Conservation (phyloP, 2,113 vertebrate genomes). For the Symphodus melops region DNA sequence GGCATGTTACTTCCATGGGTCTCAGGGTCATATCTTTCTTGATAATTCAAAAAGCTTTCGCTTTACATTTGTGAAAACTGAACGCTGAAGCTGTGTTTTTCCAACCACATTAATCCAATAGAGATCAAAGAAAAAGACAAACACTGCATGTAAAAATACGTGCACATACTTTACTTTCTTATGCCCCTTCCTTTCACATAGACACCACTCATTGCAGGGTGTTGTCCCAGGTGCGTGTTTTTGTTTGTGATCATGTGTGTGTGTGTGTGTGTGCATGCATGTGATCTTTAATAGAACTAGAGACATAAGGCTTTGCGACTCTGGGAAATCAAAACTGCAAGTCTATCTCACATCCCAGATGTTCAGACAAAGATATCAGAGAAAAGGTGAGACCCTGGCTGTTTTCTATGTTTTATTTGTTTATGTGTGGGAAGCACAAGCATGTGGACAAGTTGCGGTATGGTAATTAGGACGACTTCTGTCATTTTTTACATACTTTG, state of each 20-base stretch:
- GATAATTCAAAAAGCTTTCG: conserved; percentile 28
- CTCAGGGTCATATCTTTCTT: conserved; percentile 11
- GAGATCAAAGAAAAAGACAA: conserved; percentile 7
- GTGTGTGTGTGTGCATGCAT: background rate
- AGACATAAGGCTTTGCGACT: conserved; percentile 2
- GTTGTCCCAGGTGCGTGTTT: background rate
- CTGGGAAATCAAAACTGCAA: background rate
- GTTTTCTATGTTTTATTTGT: background rate
- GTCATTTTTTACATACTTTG: background rate
- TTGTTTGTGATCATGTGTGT: no score
- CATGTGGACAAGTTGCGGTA: background rate
- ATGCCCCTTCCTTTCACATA: conserved; percentile 1
- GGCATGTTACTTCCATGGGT: background rate
- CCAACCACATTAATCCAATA: background rate
- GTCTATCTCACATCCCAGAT: background rate
- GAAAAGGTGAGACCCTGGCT: conserved; percentile 1
- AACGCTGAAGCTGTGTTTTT: conserved; percentile 13
- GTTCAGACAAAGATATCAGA: conserved; percentile 1
- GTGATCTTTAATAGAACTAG: background rate
- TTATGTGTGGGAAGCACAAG: background rate
- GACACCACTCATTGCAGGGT: background rate
- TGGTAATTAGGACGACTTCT: background rate
- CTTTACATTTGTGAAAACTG: conserved; percentile 28
- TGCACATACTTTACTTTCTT: background rate
- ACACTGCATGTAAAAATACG: background rate